These are phyloP conservation scores for Psittacus erithacus DNA, from an alignment of 2,113 vertebrate genomes.

Conservation along the genomic window DNA sequence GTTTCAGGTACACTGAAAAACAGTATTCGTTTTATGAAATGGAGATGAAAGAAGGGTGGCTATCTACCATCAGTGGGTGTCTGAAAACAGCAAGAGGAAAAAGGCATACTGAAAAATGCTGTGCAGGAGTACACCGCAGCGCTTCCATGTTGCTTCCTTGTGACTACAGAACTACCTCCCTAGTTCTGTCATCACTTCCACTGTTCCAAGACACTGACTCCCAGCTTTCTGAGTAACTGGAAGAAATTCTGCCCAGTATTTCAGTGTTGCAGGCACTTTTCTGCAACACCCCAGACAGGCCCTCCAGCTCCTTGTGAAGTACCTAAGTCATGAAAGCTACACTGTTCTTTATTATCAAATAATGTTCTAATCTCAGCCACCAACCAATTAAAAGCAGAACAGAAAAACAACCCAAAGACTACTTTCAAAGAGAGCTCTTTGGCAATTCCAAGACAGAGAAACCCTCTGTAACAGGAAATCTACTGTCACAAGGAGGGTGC, in stretches of 20 bases:
- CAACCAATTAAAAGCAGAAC: neutral
- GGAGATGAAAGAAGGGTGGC: neutral
- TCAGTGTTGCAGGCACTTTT: neutral
- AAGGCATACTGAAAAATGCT: neutral
- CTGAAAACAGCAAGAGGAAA: neutral
- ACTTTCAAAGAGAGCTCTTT: neutral
- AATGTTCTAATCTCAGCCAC: neutral
- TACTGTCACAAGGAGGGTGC: neutral
- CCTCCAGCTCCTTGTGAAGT: neutral
- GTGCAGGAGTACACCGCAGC: neutral
- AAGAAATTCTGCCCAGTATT: neutral
- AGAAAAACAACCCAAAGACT: neutral
- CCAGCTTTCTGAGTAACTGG: neutral
- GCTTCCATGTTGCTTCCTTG: neutral
- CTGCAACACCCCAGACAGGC: neutral
- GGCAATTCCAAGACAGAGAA: neutral
- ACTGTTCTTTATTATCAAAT: neutral
- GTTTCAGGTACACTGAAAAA: neutral
- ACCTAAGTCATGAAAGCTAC: neutral
- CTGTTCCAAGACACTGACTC: neutral
- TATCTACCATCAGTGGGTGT: neutral
- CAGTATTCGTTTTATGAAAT: neutral
- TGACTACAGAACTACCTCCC: rapidly evolving
- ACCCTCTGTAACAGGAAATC: conserved; percentile 10
- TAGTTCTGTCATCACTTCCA: neutral